Percentiles rank a stretch among this genome's conserved stretches.
These are phyloP conservation scores for Myiozetetes cayanensis DNA, from an alignment of 2,113 vertebrate genomes.

Conservation along the genomic window DNA sequence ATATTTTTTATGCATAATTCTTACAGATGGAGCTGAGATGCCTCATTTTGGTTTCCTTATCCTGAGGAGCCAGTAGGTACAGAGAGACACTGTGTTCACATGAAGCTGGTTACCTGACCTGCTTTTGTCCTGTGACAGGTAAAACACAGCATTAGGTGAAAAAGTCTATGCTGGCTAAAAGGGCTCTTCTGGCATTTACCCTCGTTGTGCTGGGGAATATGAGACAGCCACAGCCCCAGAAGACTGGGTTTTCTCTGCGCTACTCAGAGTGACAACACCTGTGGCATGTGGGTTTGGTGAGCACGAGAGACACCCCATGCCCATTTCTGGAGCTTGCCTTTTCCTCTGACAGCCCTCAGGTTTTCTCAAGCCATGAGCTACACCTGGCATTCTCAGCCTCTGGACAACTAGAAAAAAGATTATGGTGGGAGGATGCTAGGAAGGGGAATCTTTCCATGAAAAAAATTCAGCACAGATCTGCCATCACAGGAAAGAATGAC, in stretches of 20 bases:
- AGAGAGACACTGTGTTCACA: not conserved
- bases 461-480: not conserved
- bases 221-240: not conserved
- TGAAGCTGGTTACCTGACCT: not conserved
- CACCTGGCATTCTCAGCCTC: not conserved
- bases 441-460: not conserved
- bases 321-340: not conserved
- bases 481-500: not conserved
- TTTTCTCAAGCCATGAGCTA: not conserved
- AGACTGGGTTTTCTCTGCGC: not conserved
- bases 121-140: not conserved
- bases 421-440: not conserved
- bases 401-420: not conserved
- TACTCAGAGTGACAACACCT: not conserved
- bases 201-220: not conserved
- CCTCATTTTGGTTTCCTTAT: not conserved
- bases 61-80: rapidly evolving
- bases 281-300: not conserved
- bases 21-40: not conserved
- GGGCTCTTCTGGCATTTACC: not conserved
- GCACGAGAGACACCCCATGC: not conserved
- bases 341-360: not conserved
- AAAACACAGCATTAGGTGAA: not conserved
- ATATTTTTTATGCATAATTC: not conserved
- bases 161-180: not conserved